Evolutionary conservation across 2,888 invertebrate species (phyloP).

Genomic region (Oxyteleia sp.): DNA sequence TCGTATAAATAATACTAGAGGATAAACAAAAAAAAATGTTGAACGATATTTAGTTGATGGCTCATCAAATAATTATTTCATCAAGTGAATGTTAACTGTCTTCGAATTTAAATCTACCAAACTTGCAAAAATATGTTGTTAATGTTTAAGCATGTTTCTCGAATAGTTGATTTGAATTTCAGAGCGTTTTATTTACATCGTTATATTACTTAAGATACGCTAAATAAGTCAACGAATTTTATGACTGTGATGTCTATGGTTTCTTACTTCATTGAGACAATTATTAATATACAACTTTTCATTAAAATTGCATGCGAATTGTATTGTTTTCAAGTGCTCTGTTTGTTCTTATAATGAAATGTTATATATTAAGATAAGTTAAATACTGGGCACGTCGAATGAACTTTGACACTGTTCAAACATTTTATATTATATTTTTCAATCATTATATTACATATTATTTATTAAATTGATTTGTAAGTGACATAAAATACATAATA

Average conservation of each 20-base stretch:
- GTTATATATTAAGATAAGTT: constrained; percentile 20
- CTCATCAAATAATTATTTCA: constrained; percentile 60
- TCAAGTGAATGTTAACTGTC: constrained; percentile 67
- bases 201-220: constrained; percentile 56
- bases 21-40: constrained; percentile 41
- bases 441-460: no score
- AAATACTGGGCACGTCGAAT: no score
- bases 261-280: constrained; percentile 46
- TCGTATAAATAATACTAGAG: constrained; percentile 50
- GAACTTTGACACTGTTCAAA: no score
- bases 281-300: constrained; percentile 13
- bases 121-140: constrained; percentile 39
- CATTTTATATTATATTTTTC: no score
- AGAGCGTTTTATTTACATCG: constrained; percentile 28
- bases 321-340: constrained; percentile 4
- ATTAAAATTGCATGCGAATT: constrained; percentile 18
- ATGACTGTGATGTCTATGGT: constrained; percentile 65
- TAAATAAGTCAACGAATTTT: constrained; percentile 65
- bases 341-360: constrained; percentile 2
- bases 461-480: no score
- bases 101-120: constrained; percentile 58
- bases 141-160: constrained; percentile 46
- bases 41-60: constrained; percentile 63
- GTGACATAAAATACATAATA: no score
- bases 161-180: constrained; percentile 41